Conservation (phyloP, 1,140 invertebrate species). For the Camponotus pennsylvanicus region DNA sequence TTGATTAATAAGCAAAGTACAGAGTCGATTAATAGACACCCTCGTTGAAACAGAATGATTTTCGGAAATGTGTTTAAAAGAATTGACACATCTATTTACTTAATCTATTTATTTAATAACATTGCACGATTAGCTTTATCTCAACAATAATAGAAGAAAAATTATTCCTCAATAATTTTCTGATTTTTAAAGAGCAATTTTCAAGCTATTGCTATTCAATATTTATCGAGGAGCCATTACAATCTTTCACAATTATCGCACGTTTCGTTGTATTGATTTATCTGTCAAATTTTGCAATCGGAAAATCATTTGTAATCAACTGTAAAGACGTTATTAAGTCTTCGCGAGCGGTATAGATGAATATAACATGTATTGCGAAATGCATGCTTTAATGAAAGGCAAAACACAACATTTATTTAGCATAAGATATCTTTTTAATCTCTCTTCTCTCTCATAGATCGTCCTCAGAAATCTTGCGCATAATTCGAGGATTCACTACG, state of each 20-base stretch:
- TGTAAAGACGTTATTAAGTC: neutral
- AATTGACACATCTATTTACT: neutral
- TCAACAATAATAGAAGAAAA: neutral
- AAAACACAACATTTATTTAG: neutral
- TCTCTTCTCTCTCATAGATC: neutral
- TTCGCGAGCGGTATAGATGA: neutral
- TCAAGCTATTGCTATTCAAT: neutral
- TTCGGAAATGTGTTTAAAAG: neutral
- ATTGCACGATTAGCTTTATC: neutral
- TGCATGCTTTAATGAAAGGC: neutral
- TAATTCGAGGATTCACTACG: conserved; percentile 1
- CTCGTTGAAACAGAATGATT: neutral
- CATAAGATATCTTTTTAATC: neutral
- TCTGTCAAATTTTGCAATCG: neutral
- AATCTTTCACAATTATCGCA: neutral
- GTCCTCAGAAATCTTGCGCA: neutral
- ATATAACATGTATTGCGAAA: neutral
- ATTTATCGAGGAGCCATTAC: neutral
- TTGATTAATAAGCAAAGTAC: neutral
- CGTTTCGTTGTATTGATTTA: neutral
- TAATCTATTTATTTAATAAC: neutral
- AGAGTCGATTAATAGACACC: neutral
- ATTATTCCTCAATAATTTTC: neutral
- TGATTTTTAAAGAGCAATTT: neutral
- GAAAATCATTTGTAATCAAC: conserved; percentile 1